phyloP scores from a whole-genome alignment of 1,140 invertebrate species.

The Drosophila repleta region DNA sequence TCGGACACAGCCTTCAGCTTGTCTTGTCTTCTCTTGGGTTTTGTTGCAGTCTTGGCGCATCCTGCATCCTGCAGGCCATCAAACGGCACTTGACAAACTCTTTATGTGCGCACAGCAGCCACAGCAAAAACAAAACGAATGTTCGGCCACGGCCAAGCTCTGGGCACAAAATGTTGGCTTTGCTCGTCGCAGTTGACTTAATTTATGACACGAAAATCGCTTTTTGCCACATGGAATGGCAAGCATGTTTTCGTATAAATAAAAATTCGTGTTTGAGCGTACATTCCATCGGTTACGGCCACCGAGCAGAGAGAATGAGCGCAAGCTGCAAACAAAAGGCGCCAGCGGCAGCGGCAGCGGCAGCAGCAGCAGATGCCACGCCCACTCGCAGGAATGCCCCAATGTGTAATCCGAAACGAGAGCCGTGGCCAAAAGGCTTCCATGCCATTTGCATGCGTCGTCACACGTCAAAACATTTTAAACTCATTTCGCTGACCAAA shows the following conservation, averaged over 20 bases:
- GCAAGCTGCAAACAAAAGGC: slow-evolving; percentile 42
- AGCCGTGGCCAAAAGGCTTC: slow-evolving; percentile 30
- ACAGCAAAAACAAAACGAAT: slow-evolving; percentile 22
- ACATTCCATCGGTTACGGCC: slow-evolving; percentile 61
- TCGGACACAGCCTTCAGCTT: neutral
- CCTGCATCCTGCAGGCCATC: slow-evolving; percentile 18
- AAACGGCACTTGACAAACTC: slow-evolving; percentile 14
- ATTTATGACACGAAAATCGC: slow-evolving; percentile 53
- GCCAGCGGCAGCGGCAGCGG: slow-evolving; percentile 18
- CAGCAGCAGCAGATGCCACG: too few relatives aligned
- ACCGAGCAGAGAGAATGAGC: slow-evolving; percentile 37
- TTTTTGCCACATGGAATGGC: slow-evolving; percentile 5
- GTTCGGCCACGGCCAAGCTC: neutral
- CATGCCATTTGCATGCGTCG: slow-evolving; percentile 44
- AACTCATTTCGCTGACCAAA: slow-evolving; percentile 32
- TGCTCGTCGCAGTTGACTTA: slow-evolving; percentile 56
- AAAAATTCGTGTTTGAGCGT: slow-evolving; percentile 35
- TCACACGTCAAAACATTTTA: slow-evolving; percentile 49
- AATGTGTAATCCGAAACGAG: neutral
- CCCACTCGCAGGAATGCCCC: too few relatives aligned
- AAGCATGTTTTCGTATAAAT: slow-evolving; percentile 22
- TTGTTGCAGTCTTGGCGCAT: neutral
- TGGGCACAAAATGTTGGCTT: slow-evolving; percentile 2
- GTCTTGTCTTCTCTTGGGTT: neutral
- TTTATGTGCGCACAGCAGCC: slow-evolving; percentile 10